Evolutionary conservation across 2,888 invertebrate genomes (phyloP), one percentile per base, ranked within the genome.

Genomic region (Eupsilia transversa): DNA sequence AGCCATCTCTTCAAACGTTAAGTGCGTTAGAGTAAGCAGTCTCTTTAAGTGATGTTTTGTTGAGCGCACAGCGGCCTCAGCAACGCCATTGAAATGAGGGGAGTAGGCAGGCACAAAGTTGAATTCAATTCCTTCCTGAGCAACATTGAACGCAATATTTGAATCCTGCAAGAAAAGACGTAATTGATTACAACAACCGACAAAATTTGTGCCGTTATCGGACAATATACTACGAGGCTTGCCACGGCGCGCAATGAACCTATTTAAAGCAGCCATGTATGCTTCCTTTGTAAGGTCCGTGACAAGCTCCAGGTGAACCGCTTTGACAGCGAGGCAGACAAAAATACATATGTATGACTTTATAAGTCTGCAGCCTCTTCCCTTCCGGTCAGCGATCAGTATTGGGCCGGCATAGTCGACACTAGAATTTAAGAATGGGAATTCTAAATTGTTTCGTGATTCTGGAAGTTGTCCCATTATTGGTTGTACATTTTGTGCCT

Each of bases 211-310:
- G 5, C 63, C 46, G 23, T 64, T 64, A 46, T 64, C 64, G 14
- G 64, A 64, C 64, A 64, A 49, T 49, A 63, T 63, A 10, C 63
- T 63, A 23, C 63, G 43, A 43, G 63, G 63, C 63, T 63, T 63
- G 43, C 63, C 64, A n/a, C 64, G 64, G n/a, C 64, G 64, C 64
- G 64, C 64, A 64, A 64, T n/a, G n/a, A 49, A 49, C 33, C 64
- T 64, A 20, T 64, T 64, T 64, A 64, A 64, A 23, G 64, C 46
- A 33, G 49, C 33, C 46, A 64, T 33, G 64, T 64, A 33, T 30
- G 46, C 46, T 33, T 46, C 64, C 6, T 43, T 46, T 30, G 46
- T 46, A 1, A 46, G 49, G 12, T 64, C 64, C 23, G 64, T 64
- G 46, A 49, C 46, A 49, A 49, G 49, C 64, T 49, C 59, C 35